A percentile compares a stretch with the other conserved stretches of the same genome.
These are phyloP conservation scores for Lophotis ruficrista DNA, from an alignment of 2,113 vertebrate genomes.

Conservation along the genomic window DNA sequence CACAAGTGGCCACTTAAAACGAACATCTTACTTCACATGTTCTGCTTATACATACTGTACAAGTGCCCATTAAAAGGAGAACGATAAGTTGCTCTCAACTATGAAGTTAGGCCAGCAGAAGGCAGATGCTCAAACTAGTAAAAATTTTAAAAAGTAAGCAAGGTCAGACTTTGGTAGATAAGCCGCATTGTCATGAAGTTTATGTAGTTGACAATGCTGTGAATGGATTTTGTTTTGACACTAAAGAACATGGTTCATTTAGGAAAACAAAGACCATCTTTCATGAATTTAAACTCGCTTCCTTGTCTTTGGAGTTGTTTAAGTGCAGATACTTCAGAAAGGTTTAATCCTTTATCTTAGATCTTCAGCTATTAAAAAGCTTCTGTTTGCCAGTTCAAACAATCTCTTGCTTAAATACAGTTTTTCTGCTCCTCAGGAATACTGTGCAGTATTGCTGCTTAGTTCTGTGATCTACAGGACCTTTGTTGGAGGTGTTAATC, in stretches of 20 bases:
- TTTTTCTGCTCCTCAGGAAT: conserved; percentile 77
- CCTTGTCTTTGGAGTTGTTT: conserved; percentile 62
- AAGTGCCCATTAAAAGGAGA: not conserved
- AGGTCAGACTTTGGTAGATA: not conserved
- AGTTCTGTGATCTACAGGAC: conserved; percentile 77
- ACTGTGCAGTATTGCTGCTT: conserved; percentile 73
- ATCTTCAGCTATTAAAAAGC: conserved; percentile 79
- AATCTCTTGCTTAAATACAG: conserved; percentile 77
- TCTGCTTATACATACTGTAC: not conserved
- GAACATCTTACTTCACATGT: not conserved
- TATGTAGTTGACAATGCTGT: not conserved
- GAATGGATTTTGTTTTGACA: conserved; percentile 35
- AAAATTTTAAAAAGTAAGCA: conserved; percentile 19
- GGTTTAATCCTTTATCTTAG: conserved; percentile 72
- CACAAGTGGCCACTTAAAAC: not conserved
- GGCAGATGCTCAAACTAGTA: not conserved
- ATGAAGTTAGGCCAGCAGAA: not conserved
- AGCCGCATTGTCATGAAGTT: conserved; percentile 13
- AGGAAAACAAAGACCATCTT: conserved; percentile 63
- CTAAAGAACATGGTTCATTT: conserved; percentile 39
- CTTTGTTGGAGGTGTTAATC: conserved; percentile 86
- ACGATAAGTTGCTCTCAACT: not conserved
- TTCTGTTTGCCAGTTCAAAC: conserved; percentile 81
- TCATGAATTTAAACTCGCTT: conserved; percentile 62
- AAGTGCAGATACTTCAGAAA: conserved; percentile 63